Conservation (phyloP, 2,888 invertebrate species). For the Zele albiditarsus region DNA sequence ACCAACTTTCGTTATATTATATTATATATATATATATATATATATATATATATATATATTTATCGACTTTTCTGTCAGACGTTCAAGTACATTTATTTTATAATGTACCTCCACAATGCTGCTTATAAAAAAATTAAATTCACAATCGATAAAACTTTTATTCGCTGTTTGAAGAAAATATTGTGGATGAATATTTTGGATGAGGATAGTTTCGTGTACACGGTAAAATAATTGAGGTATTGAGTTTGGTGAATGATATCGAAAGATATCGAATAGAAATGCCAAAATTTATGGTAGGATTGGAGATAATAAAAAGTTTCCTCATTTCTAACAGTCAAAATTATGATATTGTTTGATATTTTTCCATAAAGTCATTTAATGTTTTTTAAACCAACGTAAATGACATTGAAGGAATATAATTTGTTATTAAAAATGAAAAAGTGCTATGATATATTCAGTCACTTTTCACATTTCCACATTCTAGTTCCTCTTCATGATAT, state of each 20-base stretch:
- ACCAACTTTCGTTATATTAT: conserved; percentile 16
- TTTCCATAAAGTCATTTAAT: too few relatives aligned
- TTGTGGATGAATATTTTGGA: background rate
- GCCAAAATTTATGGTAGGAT: too few relatives aligned
- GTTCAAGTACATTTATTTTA: background rate
- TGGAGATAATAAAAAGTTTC: too few relatives aligned
- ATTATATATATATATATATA: background rate
- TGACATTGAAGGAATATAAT: too few relatives aligned
- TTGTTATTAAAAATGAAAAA: too few relatives aligned
- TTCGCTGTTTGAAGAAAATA: background rate
- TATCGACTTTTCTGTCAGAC: background rate
- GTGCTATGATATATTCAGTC: background rate
- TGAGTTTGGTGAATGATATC: too few relatives aligned
- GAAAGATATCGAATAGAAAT: too few relatives aligned
- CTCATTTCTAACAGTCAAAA: too few relatives aligned
- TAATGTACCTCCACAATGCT: background rate
- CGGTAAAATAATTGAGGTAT: too few relatives aligned
- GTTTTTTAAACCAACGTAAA: too few relatives aligned
- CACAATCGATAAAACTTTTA: background rate
- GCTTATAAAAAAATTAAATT: background rate
- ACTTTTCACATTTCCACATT: background rate
- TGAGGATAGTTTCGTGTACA: too few relatives aligned
- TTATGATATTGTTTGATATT: too few relatives aligned
- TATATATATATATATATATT: background rate
- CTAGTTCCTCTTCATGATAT: background rate